Conservation (phyloP, 1,140 invertebrate genomes). For the Pentalonia nigronervosa region DNA sequence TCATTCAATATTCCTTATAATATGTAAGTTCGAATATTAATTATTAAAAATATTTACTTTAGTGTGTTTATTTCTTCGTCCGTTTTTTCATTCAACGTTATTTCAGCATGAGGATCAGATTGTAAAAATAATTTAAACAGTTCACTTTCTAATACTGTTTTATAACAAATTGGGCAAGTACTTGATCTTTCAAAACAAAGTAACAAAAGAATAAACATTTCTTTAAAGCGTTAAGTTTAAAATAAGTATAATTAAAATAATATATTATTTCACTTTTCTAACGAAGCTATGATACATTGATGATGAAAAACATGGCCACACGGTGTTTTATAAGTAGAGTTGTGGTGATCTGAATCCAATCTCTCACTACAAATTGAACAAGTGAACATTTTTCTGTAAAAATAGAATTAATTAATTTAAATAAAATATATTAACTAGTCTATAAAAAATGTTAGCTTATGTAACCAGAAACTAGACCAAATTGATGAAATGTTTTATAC, state of each 20-base stretch:
- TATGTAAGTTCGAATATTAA: too few relatives aligned
- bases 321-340: neutral
- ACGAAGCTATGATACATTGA: neutral
- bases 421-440: too few relatives aligned
- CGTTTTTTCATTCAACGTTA: neutral
- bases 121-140: constrained; percentile 10
- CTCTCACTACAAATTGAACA: neutral
- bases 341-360: neutral
- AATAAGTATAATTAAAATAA: neutral
- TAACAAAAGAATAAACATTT: neutral
- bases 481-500: too few relatives aligned
- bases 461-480: too few relatives aligned
- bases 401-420: too few relatives aligned
- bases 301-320: neutral
- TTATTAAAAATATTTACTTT: neutral
- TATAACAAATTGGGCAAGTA: neutral
- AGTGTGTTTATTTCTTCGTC: neutral
- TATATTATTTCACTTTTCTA: neutral
- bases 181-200: neutral
- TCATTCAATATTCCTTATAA: too few relatives aligned
- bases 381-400: neutral
- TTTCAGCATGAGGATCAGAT: neutral
- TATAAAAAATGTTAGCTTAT: too few relatives aligned
- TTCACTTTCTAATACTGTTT: neutral
- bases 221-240: neutral